Evolutionary conservation across 2,888 invertebrate species (phyloP).

Genomic region (Cheilosia impressa): DNA sequence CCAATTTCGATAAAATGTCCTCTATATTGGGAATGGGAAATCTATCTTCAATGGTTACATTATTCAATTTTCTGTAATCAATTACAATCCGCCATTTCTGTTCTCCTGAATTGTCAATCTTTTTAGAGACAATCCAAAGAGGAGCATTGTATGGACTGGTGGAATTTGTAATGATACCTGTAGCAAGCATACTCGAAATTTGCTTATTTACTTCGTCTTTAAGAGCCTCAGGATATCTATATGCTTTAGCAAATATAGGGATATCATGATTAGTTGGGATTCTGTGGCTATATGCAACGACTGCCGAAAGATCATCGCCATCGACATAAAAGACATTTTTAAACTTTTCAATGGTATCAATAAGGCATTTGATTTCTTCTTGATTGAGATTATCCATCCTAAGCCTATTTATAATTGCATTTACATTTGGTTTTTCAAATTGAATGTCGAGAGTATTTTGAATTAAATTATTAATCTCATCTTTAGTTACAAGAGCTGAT

Average conservation of each 20-base stretch:
- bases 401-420: slow-evolving; percentile 9
- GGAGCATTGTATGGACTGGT: slow-evolving; percentile 18
- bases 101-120: too few species aligned
- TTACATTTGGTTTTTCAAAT: slow-evolving; percentile 7
- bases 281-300: slow-evolving; percentile 11
- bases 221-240: slow-evolving; percentile 20
- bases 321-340: slow-evolving; percentile 30
- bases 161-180: too few species aligned
- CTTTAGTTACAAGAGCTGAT: background rate
- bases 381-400: slow-evolving; percentile 34
- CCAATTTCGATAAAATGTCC: too few species aligned
- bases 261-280: slow-evolving; percentile 25
- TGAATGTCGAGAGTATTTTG: background rate
- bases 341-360: slow-evolving; percentile 20
- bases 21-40: too few species aligned
- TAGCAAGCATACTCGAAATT: too few species aligned
- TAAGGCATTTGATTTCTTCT: slow-evolving; percentile 22
- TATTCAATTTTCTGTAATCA: slow-evolving; percentile 41
- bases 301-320: slow-evolving; percentile 14
- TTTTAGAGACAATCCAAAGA: slow-evolving; percentile 2
- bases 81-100: slow-evolving; percentile 46
- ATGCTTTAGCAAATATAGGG: slow-evolving; percentile 19
- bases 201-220: background rate
- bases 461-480: slow-evolving; percentile 4
- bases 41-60: slow-evolving; percentile 19